These are phyloP conservation scores for Tenthredo livida DNA, from an alignment of 2,888 invertebrate species.

Conservation along the genomic window DNA sequence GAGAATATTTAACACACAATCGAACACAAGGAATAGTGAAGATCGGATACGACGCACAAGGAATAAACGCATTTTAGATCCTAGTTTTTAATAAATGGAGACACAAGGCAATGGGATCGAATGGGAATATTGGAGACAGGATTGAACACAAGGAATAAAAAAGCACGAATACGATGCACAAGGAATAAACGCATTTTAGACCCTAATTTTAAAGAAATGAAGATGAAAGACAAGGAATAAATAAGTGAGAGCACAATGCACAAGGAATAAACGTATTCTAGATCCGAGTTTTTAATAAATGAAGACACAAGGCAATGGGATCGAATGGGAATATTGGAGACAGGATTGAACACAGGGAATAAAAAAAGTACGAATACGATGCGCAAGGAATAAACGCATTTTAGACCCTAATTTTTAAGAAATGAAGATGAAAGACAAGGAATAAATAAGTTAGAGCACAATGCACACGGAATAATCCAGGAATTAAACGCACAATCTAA, in stretches of 20 bases:
- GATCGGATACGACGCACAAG: background rate
- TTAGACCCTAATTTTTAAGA: background rate
- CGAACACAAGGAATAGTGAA: background rate
- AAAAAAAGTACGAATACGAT: background rate
- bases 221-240: background rate
- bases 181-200: background rate
- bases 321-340: background rate
- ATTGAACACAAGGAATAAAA: background rate
- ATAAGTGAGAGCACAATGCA: background rate
- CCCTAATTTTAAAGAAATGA: background rate
- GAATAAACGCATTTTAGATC: background rate
- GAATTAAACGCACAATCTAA: background rate
- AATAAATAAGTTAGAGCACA: background rate
- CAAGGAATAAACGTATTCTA: no score
- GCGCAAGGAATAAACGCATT: background rate
- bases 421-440: background rate
- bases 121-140: background rate
- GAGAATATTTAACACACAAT: background rate
- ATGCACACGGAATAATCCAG: background rate
- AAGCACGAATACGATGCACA: background rate
- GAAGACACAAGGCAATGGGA: background rate
- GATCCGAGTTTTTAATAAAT: no score
- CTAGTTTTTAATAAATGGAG: background rate
- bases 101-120: background rate
- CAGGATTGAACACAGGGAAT: background rate